Evolutionary conservation across 53 echinoderm and acorn worm species (phyloP), one percentile per base, ranked within the genome.

Genomic region (Antedon mediterranea): DNA sequence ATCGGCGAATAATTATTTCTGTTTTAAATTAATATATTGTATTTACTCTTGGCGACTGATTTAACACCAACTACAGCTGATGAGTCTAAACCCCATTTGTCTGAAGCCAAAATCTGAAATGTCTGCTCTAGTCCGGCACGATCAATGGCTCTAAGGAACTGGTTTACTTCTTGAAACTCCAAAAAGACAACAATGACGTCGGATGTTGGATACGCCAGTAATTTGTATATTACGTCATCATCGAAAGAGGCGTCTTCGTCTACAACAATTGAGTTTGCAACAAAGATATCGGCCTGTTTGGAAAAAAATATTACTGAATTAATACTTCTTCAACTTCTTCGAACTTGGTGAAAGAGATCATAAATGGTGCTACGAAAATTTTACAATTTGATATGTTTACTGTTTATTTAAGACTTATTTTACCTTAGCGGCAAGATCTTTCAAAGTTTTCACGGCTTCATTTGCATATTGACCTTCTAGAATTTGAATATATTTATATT

Each of bases 1-100:
- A n/a, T 37, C 4, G 4, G 37, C 37, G 37, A 37, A 4, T 37
- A 37, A 37, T 37, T 15, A 44, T 15, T 13, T 28, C n/a, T 72
- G 8, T 43, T 73, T 83, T n/a, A n/a, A n/a, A n/a, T n/a, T n/a
- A n/a, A n/a, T n/a, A n/a, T n/a, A n/a, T n/a, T n/a, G n/a, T n/a
- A n/a, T n/a, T 37, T 84, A 84, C 84, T 75, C n/a, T 74, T 31
- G 79, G 84, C 79, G n/a, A 43, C 43, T 28, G 30, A 32, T 79
- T 84, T 84, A 30, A 84, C 18, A 23, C 79, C 79, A 32, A 79
- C 43, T 34, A 84, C 79, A 27, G 43, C 43, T 34, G 28, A 28
- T 7, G 33, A 5, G 26, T 33, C 6, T 14, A 76, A 33, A 15
- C 84, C 79, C 79, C 79, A 84, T 57, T 73, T 57, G 30, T 79